These are phyloP conservation scores for Nectonema munidae DNA, from an alignment of 2,888 invertebrate genomes.

Conservation along the genomic window DNA sequence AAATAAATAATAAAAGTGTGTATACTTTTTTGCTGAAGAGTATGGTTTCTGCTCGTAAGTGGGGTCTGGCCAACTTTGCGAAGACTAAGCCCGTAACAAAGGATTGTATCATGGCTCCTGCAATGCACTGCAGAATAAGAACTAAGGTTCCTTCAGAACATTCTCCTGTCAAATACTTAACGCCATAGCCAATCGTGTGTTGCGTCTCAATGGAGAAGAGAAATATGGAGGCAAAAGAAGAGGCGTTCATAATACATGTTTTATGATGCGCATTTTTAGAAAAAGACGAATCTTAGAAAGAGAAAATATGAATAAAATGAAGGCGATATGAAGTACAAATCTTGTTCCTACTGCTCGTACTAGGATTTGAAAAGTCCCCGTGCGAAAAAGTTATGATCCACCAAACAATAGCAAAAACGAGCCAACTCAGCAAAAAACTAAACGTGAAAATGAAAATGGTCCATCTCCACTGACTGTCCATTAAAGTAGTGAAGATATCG, in stretches of 20 bases:
- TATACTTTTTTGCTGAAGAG: slow-evolving; percentile 39
- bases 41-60: slow-evolving; percentile 72
- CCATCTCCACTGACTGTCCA: slow-evolving; percentile 82
- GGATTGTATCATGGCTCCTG: slow-evolving; percentile 40
- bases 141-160: slow-evolving; percentile 66
- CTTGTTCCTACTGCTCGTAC: too few relatives aligned
- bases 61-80: slow-evolving; percentile 70
- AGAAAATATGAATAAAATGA: too few relatives aligned
- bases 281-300: slow-evolving; percentile 12
- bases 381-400: slow-evolving; percentile 71
- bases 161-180: slow-evolving; percentile 42
- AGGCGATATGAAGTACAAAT: too few relatives aligned
- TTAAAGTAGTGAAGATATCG: slow-evolving; percentile 66
- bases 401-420: slow-evolving; percentile 64
- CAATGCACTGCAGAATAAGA: slow-evolving; percentile 62
- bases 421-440: slow-evolving; percentile 57
- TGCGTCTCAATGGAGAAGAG: slow-evolving; percentile 84
- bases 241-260: slow-evolving; percentile 52
- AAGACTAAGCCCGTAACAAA: slow-evolving; percentile 55
- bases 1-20: too few relatives aligned
- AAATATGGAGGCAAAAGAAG: slow-evolving; percentile 62
- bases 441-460: slow-evolving; percentile 57
- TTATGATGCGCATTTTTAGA: slow-evolving; percentile 30
- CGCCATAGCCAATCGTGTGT: slow-evolving; percentile 65
- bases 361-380: slow-evolving; percentile 36